Evolutionary conservation across 2,113 vertebrate species (phyloP).

Genomic region (Entosphenus tridentatus): DNA sequence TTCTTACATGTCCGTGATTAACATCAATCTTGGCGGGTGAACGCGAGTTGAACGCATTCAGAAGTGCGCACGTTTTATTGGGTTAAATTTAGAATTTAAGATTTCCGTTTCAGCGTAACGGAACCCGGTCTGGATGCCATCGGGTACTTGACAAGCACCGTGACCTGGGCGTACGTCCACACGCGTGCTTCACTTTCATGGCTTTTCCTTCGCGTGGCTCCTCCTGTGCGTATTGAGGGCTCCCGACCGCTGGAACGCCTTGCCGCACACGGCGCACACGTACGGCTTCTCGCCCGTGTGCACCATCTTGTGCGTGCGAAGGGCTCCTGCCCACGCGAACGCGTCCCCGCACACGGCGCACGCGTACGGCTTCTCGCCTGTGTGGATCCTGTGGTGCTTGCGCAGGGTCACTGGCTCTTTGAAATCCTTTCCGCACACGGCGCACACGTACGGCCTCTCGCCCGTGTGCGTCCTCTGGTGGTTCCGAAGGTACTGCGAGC

Average conservation of each 20-base stretch:
- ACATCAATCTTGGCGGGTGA: no score
- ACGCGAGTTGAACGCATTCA: no score
- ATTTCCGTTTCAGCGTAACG: no score
- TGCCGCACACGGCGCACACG: not conserved
- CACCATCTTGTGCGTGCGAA: not conserved
- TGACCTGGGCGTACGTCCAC: no score
- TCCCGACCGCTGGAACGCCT: not conserved
- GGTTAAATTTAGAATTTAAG: no score
- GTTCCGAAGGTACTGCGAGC: not conserved
- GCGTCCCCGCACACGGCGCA: not conserved
- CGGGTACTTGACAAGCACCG: no score
- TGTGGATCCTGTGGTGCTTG: conserved; percentile 1
- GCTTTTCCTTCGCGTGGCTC: not conserved
- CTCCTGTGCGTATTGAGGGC: not conserved
- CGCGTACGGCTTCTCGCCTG: not conserved
- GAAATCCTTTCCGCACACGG: conserved; percentile 1
- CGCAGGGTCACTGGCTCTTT: not conserved
- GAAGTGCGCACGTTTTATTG: no score
- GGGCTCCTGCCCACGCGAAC: not conserved
- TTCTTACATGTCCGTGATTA: no score
- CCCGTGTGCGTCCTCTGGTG: not conserved
- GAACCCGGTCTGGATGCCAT: no score
- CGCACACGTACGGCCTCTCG: not conserved
- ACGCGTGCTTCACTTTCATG: no score
- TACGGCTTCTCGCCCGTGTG: not conserved